Percentiles rank a stretch among this genome's conserved stretches.
Evolutionary conservation across 2,797 vertebrate genomes (phyloP).

Genomic region (Centropyge bicolor): DNA sequence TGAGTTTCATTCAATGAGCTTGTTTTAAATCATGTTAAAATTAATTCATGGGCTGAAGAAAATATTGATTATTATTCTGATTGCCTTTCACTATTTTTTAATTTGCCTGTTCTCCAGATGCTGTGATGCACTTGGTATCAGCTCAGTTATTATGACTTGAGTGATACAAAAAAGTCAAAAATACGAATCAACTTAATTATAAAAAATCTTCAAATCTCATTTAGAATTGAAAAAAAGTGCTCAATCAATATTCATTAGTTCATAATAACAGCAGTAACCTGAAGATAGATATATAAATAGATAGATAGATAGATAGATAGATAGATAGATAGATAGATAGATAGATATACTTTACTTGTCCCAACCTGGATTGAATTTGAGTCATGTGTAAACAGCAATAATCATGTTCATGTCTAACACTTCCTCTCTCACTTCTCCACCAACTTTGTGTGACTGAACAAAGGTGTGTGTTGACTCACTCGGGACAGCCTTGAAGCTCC

Average conservation of each 20-base stretch:
- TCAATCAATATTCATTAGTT: neutral
- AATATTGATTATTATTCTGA: neutral
- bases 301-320: too few species aligned
- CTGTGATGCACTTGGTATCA: neutral
- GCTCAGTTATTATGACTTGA: neutral
- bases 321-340: too few species aligned
- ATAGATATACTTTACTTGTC: too few species aligned
- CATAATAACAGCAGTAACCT: neutral
- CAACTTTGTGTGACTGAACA: too few species aligned
- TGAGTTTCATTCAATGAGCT: neutral
- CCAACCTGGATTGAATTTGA: too few species aligned
- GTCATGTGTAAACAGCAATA: neutral
- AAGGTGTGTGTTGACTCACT: conserved; percentile 85
- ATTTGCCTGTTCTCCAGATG: neutral
- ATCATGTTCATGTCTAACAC: too few species aligned
- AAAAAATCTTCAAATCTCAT: too few species aligned
- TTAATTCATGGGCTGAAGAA: neutral
- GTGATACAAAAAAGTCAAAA: neutral
- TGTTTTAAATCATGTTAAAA: neutral
- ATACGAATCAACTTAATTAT: neutral
- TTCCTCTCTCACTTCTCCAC: too few species aligned
- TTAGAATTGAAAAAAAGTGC: neutral
- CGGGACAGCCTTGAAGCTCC: conserved; percentile 89
- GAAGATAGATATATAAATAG: too few species aligned
- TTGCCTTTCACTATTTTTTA: neutral